Conservation (phyloP, 2,797 vertebrate species). For the Gobio occitaniae region DNA sequence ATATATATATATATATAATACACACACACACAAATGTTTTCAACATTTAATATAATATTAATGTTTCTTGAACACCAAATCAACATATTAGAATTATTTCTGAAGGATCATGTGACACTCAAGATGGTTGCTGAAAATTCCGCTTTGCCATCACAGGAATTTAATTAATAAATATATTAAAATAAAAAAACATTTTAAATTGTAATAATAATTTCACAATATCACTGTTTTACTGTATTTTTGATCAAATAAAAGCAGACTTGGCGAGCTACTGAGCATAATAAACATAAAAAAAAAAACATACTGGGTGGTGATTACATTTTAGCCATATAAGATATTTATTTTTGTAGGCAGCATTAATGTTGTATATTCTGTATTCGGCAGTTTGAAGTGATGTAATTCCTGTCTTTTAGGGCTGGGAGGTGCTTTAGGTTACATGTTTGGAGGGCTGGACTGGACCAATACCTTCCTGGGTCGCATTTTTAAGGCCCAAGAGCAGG, state of each 20-base stretch:
- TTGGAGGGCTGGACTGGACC: constrained; percentile 96
- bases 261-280: not conserved
- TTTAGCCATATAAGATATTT: not conserved
- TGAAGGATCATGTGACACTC: not conserved
- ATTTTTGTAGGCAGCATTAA: not conserved
- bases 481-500: constrained; percentile 93
- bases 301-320: not conserved
- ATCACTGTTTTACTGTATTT: not conserved
- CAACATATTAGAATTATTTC: not conserved
- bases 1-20: too few relatives aligned
- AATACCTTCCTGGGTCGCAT: constrained; percentile 87
- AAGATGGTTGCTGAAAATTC: not conserved
- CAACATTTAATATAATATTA: not conserved
- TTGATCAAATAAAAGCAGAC: not conserved
- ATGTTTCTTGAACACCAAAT: not conserved
- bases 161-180: not conserved
- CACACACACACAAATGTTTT: too few relatives aligned
- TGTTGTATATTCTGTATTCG: not conserved
- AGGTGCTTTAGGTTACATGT: constrained; percentile 94
- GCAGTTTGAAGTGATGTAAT: not conserved
- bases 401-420: constrained; percentile 83
- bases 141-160: not conserved
- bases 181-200: not conserved
- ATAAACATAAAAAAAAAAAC: not conserved
- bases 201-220: too few relatives aligned